Conservation (phyloP, 2,113 vertebrate genomes). For the Cheirogaleus medius region DNA sequence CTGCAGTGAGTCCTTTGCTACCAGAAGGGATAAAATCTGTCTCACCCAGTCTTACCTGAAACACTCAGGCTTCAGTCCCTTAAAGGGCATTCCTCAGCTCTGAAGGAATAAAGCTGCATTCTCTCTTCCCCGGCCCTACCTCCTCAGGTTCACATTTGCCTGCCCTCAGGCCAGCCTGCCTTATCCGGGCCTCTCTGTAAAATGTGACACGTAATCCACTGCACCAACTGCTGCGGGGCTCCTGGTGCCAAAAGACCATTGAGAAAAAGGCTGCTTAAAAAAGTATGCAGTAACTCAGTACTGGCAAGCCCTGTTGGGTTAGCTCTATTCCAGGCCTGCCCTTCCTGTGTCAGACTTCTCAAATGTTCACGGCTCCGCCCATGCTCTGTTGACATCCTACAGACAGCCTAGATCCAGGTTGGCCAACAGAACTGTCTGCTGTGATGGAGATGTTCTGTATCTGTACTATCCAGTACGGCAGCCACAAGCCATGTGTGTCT, state of each 20-base stretch:
- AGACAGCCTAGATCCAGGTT: neutral
- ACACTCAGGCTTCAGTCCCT: neutral
- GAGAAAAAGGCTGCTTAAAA: constrained; percentile 73
- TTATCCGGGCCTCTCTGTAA: constrained; percentile 37
- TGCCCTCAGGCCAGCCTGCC: neutral
- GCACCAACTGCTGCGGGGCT: constrained; percentile 12
- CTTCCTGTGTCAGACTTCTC: constrained; percentile 71
- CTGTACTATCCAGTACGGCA: neutral
- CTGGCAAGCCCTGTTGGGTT: neutral
- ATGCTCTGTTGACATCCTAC: neutral
- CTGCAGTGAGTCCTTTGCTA: neutral
- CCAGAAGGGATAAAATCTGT: neutral
- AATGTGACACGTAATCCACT: neutral
- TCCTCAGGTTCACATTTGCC: neutral
- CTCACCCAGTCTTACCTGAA: constrained; percentile 5
- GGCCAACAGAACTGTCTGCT: neutral
- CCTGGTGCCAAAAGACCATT: constrained; percentile 47
- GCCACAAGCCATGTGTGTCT: neutral
- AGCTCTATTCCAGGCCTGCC: constrained; percentile 33
- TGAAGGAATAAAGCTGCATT: constrained; percentile 31
- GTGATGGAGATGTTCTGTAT: neutral
- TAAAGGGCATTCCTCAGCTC: neutral
- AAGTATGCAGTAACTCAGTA: constrained; percentile 47
- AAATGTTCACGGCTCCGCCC: constrained; percentile 49
- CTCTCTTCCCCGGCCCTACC: neutral